Evolutionary conservation across 1,140 invertebrate genomes (phyloP).

Genomic region (Magallana ariakensis): DNA sequence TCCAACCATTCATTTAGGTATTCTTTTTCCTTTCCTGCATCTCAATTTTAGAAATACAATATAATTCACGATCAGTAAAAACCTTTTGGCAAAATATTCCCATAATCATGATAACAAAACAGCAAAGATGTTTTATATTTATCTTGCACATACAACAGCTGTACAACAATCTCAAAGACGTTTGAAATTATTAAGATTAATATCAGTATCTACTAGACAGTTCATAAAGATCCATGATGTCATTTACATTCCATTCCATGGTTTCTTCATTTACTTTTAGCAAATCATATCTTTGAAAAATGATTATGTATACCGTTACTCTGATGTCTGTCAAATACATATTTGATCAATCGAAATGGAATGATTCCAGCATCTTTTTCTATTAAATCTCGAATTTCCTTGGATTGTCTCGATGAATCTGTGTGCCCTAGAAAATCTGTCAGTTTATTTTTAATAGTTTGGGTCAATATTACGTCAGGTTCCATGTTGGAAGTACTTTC

Average conservation of each 20-base stretch:
- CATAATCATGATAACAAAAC: too few species aligned
- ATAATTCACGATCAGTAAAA: background rate
- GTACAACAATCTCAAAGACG: too few species aligned
- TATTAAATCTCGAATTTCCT: conserved; percentile 49
- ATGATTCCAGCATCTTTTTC: conserved; percentile 55
- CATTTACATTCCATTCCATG: too few species aligned
- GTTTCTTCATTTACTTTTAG: too few species aligned
- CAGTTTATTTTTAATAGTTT: conserved; percentile 36
- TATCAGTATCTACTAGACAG: too few species aligned
- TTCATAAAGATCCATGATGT: too few species aligned
- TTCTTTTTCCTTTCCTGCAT: conserved; percentile 57
- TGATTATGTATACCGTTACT: conserved; percentile 33
- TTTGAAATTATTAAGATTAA: too few species aligned
- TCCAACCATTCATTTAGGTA: conserved; percentile 72
- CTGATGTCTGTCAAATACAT: conserved; percentile 54
- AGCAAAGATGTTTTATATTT: too few species aligned
- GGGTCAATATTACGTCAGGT: conserved; percentile 58
- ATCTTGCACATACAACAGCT: too few species aligned
- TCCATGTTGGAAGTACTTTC: conserved; percentile 32
- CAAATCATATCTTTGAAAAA: background rate
- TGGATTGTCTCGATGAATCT: conserved; percentile 32
- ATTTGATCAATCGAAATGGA: conserved; percentile 62
- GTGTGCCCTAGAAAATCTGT: background rate
- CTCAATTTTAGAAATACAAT: conserved; percentile 40
- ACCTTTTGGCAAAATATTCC: too few species aligned